phyloP scores from a whole-genome alignment of 2,888 invertebrate genomes.

The Drosophila vallismaia region DNA sequence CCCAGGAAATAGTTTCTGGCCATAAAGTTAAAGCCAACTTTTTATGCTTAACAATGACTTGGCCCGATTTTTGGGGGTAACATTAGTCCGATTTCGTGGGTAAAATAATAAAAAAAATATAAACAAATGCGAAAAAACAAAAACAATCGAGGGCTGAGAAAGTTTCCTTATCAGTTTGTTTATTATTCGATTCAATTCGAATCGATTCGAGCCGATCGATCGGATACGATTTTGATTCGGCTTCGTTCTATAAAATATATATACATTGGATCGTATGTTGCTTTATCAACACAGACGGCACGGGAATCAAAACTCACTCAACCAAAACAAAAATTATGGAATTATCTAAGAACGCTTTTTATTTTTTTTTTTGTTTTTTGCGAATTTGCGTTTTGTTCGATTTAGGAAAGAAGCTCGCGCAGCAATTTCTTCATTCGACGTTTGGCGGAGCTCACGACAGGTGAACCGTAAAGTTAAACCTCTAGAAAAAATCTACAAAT shows the following conservation, averaged over 20 bases:
- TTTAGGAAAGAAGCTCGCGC: slow-evolving; percentile 52
- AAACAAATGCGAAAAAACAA: slow-evolving; percentile 9
- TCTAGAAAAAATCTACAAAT: not conserved
- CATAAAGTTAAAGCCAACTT: not conserved
- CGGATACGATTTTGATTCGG: slow-evolving; percentile 19
- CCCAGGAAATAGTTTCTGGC: not conserved
- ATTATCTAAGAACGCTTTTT: slow-evolving; percentile 67
- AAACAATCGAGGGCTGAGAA: slow-evolving; percentile 11
- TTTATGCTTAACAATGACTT: not conserved
- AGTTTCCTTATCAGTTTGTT: slow-evolving; percentile 30
- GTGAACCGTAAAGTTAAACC: slow-evolving; percentile 30
- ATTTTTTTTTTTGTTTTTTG: slow-evolving; percentile 31
- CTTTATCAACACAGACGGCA: slow-evolving; percentile 32
- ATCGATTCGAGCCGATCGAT: slow-evolving; percentile 46
- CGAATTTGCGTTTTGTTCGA: slow-evolving; percentile 61
- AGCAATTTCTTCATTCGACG: slow-evolving; percentile 60
- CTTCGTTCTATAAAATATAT: slow-evolving; percentile 12
- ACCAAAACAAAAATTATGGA: slow-evolving; percentile 69
- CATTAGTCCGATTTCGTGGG: not conserved
- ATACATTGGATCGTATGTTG: slow-evolving; percentile 47
- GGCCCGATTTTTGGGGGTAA: not conserved
- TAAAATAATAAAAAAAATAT: not conserved
- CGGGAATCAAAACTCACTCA: slow-evolving; percentile 43
- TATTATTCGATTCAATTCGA: slow-evolving; percentile 38
- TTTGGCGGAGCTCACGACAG: slow-evolving; percentile 56